phyloP scores from a whole-genome alignment of 1,140 invertebrate species.

The Caenorhabditis latens region DNA sequence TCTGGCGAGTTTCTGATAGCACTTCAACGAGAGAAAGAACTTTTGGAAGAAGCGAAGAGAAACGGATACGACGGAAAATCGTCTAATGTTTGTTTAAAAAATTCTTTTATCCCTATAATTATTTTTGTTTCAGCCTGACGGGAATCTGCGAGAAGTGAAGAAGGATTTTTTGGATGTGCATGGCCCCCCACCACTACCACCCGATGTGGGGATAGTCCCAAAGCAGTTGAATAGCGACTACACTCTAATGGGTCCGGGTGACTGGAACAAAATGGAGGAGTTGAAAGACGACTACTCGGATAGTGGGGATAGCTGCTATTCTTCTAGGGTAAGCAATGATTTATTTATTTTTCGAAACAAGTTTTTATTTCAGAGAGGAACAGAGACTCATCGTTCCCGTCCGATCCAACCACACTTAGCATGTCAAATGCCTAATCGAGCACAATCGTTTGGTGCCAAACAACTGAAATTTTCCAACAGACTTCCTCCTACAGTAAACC shows the following conservation, averaged over 20 bases:
- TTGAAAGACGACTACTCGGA: constrained; percentile 43
- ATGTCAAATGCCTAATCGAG: constrained; percentile 28
- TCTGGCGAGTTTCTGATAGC: constrained; percentile 11
- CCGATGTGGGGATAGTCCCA: neutral
- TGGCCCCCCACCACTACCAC: neutral
- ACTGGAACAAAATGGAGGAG: constrained; percentile 20
- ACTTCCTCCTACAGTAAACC: constrained; percentile 30
- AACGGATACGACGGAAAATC: neutral
- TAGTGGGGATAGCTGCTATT: constrained; percentile 38
- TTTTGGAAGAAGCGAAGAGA: neutral
- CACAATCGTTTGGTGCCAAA: constrained; percentile 51
- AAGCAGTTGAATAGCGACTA: neutral
- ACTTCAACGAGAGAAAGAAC: constrained; percentile 9
- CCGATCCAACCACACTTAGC: neutral
- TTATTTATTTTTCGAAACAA: neutral
- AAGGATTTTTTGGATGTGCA: neutral
- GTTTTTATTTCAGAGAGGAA: constrained; percentile 26
- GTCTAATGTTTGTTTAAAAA: neutral
- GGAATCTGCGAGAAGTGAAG: neutral
- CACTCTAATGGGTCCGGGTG: neutral
- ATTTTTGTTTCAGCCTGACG: neutral
- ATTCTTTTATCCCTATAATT: neutral
- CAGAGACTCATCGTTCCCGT: neutral
- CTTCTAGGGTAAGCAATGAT: neutral
- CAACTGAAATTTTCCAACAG: constrained; percentile 20